Conservation (phyloP, 2,888 invertebrate species). For the Barypeithes pellucidus region DNA sequence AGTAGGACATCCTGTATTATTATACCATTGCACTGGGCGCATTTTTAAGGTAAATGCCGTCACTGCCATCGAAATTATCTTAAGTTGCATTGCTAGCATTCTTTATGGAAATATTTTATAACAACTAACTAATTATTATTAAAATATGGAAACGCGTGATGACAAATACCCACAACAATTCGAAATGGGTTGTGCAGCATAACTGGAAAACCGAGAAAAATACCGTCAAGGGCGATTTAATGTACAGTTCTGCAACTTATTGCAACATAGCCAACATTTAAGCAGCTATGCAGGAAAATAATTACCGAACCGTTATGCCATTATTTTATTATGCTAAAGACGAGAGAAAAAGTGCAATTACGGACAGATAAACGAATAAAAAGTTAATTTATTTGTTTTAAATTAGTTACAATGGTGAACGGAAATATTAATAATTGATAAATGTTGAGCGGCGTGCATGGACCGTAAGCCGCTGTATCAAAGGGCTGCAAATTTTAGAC, state of each 20-base stretch:
- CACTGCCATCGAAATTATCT: background rate
- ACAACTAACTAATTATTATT: background rate
- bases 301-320: background rate
- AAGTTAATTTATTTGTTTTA: conserved; percentile 2
- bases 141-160: conserved; percentile 19
- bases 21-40: too few relatives aligned
- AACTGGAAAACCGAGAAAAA: conserved; percentile 22
- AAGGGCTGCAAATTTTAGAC: too few relatives aligned
- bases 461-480: too few relatives aligned
- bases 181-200: conserved; percentile 19
- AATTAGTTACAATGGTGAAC: background rate
- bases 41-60: too few relatives aligned
- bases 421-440: too few relatives aligned
- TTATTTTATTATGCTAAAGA: conserved; percentile 13
- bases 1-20: too few relatives aligned
- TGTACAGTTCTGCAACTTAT: conserved; percentile 2
- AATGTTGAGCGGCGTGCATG: too few relatives aligned
- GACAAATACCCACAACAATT: conserved; percentile 27
- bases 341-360: background rate
- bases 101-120: background rate
- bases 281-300: background rate
- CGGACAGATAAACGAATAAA: background rate
- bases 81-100: too few relatives aligned
- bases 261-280: background rate
- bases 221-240: conserved; percentile 5